Conservation (phyloP, 2,797 vertebrate genomes). For the Notolabrus celidotus region DNA sequence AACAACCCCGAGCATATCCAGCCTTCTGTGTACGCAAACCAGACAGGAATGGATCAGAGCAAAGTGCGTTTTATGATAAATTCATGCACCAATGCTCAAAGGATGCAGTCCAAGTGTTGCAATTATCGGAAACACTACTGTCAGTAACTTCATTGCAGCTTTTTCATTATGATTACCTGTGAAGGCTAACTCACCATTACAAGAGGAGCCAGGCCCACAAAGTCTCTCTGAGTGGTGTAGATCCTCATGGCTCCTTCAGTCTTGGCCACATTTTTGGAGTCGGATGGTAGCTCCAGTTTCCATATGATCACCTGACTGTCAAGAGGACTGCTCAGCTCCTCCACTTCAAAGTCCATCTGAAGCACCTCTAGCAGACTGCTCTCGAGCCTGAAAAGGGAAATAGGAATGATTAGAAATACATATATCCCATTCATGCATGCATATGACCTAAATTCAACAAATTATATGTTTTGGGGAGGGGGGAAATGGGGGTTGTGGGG, state of each 20-base stretch:
- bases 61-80: constrained; percentile 67
- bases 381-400: constrained; percentile 68
- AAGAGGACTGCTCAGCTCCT: constrained; percentile 86
- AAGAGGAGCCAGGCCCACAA: constrained; percentile 90
- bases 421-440: background rate
- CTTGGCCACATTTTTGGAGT: constrained; percentile 74
- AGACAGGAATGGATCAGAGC: constrained; percentile 68
- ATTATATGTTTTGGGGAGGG: background rate
- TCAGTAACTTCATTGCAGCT: constrained; percentile 12
- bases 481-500: no score
- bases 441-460: background rate
- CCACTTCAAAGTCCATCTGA: constrained; percentile 93
- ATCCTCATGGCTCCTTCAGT: constrained; percentile 91
- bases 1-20: constrained; percentile 65
- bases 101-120: constrained; percentile 40
- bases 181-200: constrained; percentile 89
- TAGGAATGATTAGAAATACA: constrained; percentile 18
- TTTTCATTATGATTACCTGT: constrained; percentile 40
- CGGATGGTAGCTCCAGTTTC: constrained; percentile 91
- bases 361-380: constrained; percentile 88
- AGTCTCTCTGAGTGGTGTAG: constrained; percentile 91
- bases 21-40: constrained; percentile 58
- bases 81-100: constrained; percentile 62
- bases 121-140: constrained; percentile 47
- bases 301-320: constrained; percentile 93